phyloP scores from a whole-genome alignment of 2,113 vertebrate genomes.

The Hippotragus niger region DNA sequence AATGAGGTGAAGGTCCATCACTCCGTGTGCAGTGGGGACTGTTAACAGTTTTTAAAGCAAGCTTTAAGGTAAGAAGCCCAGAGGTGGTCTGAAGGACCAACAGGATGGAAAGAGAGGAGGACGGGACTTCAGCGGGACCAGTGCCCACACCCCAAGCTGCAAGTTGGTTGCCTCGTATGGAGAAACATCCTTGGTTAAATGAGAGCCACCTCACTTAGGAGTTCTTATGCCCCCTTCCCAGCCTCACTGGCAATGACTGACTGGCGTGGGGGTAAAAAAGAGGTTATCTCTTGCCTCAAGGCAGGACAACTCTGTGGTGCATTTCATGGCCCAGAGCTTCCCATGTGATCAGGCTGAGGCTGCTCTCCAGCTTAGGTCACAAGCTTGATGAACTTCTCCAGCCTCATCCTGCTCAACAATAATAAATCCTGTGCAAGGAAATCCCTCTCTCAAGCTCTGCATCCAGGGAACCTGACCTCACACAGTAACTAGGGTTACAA shows the following conservation, averaged over 20 bases:
- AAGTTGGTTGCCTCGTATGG: background rate
- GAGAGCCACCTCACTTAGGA: background rate
- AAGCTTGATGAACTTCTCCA: background rate
- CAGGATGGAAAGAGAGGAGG: background rate
- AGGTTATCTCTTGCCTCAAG: background rate
- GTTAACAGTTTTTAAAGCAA: background rate
- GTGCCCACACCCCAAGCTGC: too few species aligned
- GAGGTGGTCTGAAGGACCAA: background rate
- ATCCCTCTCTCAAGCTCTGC: background rate
- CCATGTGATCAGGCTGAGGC: background rate
- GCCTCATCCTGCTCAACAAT: background rate
- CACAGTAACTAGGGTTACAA: background rate
- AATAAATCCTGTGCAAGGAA: background rate
- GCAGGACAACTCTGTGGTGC: background rate
- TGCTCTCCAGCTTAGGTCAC: background rate
- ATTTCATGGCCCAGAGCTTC: background rate
- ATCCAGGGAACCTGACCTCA: background rate
- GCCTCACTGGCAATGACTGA: background rate
- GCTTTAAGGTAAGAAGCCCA: background rate
- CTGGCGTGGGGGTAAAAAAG: background rate
- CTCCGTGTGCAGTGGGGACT: background rate
- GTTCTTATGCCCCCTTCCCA: background rate
- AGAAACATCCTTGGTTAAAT: background rate
- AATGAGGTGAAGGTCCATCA: background rate
- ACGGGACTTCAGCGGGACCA: background rate